Percentiles rank a stretch among this genome's conserved stretches.
Evolutionary conservation across 2,888 invertebrate genomes (phyloP).

Genomic region (Synanthedon formicaeformis): DNA sequence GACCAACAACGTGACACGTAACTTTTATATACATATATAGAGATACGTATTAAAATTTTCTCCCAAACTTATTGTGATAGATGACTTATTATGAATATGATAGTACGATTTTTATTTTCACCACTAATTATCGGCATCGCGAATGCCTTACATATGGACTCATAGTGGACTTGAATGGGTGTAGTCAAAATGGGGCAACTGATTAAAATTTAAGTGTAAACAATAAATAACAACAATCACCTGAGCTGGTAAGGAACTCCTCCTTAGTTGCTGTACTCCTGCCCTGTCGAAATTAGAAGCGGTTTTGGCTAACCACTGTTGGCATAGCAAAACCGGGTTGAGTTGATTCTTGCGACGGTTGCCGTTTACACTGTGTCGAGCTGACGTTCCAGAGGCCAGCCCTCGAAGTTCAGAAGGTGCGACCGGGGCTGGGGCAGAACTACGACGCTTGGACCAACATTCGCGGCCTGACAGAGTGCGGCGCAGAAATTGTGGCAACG

Average conservation of each 20-base stretch:
- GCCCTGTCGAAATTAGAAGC: constrained; percentile 24
- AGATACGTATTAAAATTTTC: too few species aligned
- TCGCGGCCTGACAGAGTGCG: constrained; percentile 37
- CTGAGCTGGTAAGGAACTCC: constrained; percentile 58
- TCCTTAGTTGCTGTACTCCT: constrained; percentile 25
- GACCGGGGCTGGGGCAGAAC: constrained; percentile 44
- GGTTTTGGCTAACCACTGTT: constrained; percentile 37
- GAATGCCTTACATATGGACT: too few species aligned
- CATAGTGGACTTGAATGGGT: too few species aligned
- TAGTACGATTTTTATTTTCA: too few species aligned
- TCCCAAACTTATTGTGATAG: too few species aligned
- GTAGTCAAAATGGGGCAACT: too few species aligned
- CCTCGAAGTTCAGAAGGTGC: constrained; percentile 30
- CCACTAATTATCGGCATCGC: too few species aligned
- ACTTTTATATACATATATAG: too few species aligned
- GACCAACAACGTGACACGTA: too few species aligned
- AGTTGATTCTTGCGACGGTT: constrained; percentile 23
- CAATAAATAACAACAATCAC: constrained; percentile 33
- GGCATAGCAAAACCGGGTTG: constrained; percentile 27
- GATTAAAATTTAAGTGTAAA: constrained; percentile 21
- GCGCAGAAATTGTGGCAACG: constrained; percentile 29
- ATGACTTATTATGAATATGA: too few species aligned
- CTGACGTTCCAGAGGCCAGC: constrained; percentile 17
- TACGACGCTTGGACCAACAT: constrained; percentile 33
- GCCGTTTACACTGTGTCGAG: constrained; percentile 32